Percentiles rank a stretch among this genome's conserved stretches.
phyloP scores from a whole-genome alignment of 2,113 vertebrate genomes.

The Phyllostomus hastatus region DNA sequence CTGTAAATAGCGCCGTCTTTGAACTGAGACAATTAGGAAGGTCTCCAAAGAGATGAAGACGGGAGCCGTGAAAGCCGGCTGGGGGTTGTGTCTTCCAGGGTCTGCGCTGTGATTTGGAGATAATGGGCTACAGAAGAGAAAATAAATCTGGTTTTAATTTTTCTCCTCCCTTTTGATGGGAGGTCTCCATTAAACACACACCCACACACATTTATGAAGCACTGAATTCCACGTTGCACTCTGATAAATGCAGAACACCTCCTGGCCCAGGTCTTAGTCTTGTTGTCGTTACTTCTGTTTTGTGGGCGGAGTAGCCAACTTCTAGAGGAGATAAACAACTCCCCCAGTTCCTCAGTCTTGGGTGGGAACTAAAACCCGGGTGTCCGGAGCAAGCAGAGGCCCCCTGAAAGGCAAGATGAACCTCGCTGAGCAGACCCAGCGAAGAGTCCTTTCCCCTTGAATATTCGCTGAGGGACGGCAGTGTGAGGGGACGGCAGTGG shows the following conservation, averaged over 20 bases:
- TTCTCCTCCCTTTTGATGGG: neutral
- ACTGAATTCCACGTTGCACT: neutral
- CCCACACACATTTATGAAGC: too few species aligned
- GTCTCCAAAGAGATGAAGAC: neutral
- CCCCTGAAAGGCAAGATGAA: neutral
- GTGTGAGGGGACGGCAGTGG: too few species aligned
- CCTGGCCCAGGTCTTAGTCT: neutral
- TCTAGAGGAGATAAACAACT: neutral
- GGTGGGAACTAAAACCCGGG: neutral
- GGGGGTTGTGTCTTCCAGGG: neutral
- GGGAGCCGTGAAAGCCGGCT: neutral
- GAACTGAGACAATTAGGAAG: neutral
- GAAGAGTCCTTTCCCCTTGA: neutral
- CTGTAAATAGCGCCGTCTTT: constrained; percentile 25
- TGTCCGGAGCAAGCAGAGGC: neutral
- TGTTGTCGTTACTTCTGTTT: neutral
- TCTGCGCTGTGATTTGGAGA: neutral
- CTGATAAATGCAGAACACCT: neutral
- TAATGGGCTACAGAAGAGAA: neutral
- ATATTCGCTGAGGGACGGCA: neutral
- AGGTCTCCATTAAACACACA: neutral
- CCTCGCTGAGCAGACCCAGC: neutral
- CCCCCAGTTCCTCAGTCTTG: too few species aligned
- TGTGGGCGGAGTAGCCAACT: neutral
- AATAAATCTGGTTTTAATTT: neutral